Evolutionary conservation across 1,140 invertebrate genomes (phyloP).

Genomic region (Caligus rogercresseyi): DNA sequence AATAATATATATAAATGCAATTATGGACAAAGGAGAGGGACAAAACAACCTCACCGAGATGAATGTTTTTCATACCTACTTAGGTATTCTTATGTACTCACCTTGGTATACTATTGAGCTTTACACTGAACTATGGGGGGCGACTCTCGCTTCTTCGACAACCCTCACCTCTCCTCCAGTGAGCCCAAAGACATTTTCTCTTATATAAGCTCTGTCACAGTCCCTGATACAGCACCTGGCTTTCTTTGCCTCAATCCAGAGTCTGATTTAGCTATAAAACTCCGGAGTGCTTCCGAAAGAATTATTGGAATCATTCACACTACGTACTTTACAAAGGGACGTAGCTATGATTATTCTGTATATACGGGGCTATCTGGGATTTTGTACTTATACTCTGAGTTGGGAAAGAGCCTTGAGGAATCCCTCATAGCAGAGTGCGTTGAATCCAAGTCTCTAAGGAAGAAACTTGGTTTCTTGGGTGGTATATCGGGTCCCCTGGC

Average conservation of each 20-base stretch:
- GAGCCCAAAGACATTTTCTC: background rate
- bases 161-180: background rate
- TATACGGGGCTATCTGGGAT: background rate
- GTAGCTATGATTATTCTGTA: background rate
- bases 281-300: background rate
- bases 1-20: too few relatives aligned
- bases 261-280: background rate
- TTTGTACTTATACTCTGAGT: constrained; percentile 33
- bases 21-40: too few relatives aligned
- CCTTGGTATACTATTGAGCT: too few relatives aligned
- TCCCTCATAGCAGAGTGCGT: constrained; percentile 1
- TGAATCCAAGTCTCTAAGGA: constrained; percentile 8
- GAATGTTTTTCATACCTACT: too few relatives aligned
- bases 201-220: background rate
- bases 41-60: too few relatives aligned
- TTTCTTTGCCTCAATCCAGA: background rate
- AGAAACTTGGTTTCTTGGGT: constrained; percentile 9
- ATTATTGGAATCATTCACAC: background rate
- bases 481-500: background rate
- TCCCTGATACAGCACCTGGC: background rate
- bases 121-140: too few relatives aligned
- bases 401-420: constrained; percentile 17
- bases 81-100: too few relatives aligned
- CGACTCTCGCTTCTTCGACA: background rate
- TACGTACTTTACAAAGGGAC: background rate